Percentiles rank a stretch among this genome's conserved stretches.
Conservation (phyloP, 2,797 vertebrate species). For the Phrynocephalus forsythii region DNA sequence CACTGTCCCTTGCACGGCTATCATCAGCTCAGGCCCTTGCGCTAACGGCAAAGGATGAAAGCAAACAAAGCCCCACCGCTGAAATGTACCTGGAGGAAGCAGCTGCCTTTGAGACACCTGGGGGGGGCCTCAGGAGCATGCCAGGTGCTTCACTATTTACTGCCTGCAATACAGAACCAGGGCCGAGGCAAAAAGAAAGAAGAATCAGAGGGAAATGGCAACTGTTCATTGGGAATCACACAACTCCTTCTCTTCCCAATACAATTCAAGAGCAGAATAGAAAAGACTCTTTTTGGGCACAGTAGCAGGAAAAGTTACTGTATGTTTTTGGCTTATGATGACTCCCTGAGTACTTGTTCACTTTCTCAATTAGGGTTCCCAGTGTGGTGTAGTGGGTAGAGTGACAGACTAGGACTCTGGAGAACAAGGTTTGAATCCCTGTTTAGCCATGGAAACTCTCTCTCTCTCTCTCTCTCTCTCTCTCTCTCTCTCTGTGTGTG, state of each 20-base stretch:
- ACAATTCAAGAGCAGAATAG: not conserved
- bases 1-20: fast-evolving
- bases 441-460: too few species aligned
- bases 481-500: too few species aligned
- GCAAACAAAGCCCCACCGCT: not conserved
- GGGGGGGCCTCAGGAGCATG: fast-evolving
- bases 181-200: not conserved
- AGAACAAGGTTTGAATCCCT: too few species aligned
- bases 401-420: too few species aligned
- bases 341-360: too few species aligned
- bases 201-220: not conserved
- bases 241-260: not conserved
- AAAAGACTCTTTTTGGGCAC: too few species aligned
- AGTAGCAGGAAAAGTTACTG: too few species aligned
- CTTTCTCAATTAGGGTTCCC: too few species aligned
- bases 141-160: not conserved
- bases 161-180: not conserved
- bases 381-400: too few species aligned
- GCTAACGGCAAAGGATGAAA: not conserved
- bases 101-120: fast-evolving
- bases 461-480: too few species aligned
- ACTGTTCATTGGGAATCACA: not conserved
- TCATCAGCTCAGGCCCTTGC: not conserved
- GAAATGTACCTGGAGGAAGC: not conserved
- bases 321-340: too few species aligned